These are phyloP conservation scores for Amiota mariae DNA, from an alignment of 2,888 invertebrate genomes.

Conservation along the genomic window DNA sequence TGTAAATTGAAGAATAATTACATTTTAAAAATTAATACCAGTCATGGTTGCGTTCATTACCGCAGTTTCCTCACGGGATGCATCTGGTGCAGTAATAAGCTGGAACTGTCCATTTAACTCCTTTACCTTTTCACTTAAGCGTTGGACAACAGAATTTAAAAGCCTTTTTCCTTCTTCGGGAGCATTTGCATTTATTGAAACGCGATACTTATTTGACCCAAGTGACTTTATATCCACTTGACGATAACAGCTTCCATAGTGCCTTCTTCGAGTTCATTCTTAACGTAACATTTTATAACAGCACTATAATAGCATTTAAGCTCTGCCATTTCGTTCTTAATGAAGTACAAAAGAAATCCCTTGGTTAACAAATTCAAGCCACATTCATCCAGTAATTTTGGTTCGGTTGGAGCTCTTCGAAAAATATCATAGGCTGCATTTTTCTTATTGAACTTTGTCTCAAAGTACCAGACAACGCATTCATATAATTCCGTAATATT, in stretches of 20 bases:
- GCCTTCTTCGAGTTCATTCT: not conserved
- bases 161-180: not conserved
- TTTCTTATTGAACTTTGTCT: slow-evolving; percentile 2
- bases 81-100: not conserved
- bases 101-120: not conserved
- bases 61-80: not conserved
- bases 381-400: not conserved
- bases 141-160: not conserved
- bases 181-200: not conserved
- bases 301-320: not conserved
- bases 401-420: not conserved
- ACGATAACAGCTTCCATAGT: not conserved
- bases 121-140: not conserved
- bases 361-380: not conserved
- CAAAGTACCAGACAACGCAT: slow-evolving; percentile 2
- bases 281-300: not conserved
- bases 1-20: too few species aligned
- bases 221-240: not conserved
- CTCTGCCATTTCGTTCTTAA: not conserved
- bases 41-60: too few species aligned
- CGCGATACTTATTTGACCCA: not conserved
- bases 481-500: not conserved
- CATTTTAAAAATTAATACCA: too few species aligned
- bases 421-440: slow-evolving; percentile 3
- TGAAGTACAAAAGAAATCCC: slow-evolving; percentile 1